Conservation (phyloP, 2,797 vertebrate genomes). For the Steatocranus sp. region DNA sequence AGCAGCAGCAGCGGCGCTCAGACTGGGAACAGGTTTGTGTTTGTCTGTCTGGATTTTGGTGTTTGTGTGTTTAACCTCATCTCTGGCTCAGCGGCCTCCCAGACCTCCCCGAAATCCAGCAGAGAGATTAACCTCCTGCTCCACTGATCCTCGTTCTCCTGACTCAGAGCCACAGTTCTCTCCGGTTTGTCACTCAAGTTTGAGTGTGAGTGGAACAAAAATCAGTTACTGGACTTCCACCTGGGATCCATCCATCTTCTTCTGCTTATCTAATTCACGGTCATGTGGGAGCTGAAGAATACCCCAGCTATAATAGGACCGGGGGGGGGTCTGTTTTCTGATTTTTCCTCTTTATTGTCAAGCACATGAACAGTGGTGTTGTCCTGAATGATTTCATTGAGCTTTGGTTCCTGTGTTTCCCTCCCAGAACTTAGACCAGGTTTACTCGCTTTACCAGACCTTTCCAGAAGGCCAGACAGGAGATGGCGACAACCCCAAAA, state of each 20-base stretch:
- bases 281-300: not conserved
- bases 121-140: not conserved
- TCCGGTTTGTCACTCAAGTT: not conserved
- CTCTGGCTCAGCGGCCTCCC: not conserved
- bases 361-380: not conserved
- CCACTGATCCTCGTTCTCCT: not conserved
- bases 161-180: not conserved
- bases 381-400: not conserved
- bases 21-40: not conserved
- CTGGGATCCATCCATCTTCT: not conserved
- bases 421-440: slow-evolving; percentile 77
- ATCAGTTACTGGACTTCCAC: not conserved
- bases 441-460: slow-evolving; percentile 71
- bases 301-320: not conserved
- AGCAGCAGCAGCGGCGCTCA: not conserved
- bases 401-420: not conserved
- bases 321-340: not conserved
- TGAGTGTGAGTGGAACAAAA: not conserved
- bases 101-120: not conserved
- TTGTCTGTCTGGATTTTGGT: not conserved
- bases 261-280: not conserved
- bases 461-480: slow-evolving; percentile 67
- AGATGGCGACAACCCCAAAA: slow-evolving; percentile 66
- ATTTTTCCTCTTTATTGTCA: not conserved
- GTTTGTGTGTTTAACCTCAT: not conserved